Base-by-base conservation (phyloP, 2,113 vertebrate genomes). In the Onychorhynchus coronatus region DNA sequence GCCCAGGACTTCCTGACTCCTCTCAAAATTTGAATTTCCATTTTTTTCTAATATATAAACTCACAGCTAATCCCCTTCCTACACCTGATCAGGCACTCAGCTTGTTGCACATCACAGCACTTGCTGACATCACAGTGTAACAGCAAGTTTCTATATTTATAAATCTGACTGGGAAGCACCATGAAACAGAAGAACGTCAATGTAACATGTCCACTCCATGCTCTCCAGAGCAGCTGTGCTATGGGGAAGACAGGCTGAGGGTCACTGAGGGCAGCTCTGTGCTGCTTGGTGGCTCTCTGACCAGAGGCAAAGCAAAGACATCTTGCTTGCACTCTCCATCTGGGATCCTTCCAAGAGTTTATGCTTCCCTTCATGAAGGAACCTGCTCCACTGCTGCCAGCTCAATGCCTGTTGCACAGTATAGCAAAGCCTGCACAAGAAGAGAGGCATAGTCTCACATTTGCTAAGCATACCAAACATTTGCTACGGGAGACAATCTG, bases 401-500 rank as follows among this genome's bases (percentile, higher is more conserved):
- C 44, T 78, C 15, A 6, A 3, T 42, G 55, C 70, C 58, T 81
- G 46, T 17, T 46, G 63, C 46, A 66, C 17, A 61, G 65, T 23
- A n/a, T 4, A 84, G 74, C 41, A 81, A 70, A 74, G 55, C 65
- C 74, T 82, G 73, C 82, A 92, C 0, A 0, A 56, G 78, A 58
- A 87, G 35, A 87, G n/a, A 81, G 53, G 44, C 63, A n/a, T 5
- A 14, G 37, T 37, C 61, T 58, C 74, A 35, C 4, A 2, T 85
- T 75, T 67, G 52, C 80, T 67, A 77, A 85, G 44, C 2, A 3
- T 13, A 24, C 47, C 13, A 5, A 59, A 70, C 1, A 0, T 81
- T 73, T 9, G 0, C 49, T 68, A n/a, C 0, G 0, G 41, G 30
- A 73, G 35, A 50, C 5, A 56, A 52, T 55, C 78, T 52, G 18